Evolutionary conservation across 2,888 invertebrate genomes (phyloP).

Genomic region (Mycalesis mineus): DNA sequence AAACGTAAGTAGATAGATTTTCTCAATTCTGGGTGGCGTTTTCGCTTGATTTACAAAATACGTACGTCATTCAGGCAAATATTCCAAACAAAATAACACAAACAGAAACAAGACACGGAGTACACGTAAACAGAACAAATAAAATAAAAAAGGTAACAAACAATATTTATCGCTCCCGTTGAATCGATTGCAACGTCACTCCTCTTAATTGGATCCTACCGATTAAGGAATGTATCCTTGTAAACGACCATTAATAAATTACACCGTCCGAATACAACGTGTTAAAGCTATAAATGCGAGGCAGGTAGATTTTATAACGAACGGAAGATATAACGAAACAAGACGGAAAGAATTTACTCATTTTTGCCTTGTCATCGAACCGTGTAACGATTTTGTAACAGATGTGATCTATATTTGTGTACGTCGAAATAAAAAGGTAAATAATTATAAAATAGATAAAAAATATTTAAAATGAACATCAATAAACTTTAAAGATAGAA

Average conservation of each 20-base stretch:
- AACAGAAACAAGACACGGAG: constrained; percentile 14
- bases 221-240: constrained; percentile 29
- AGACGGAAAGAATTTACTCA: neutral
- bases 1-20: too few species aligned
- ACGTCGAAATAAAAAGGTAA: too few species aligned
- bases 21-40: too few species aligned
- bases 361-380: constrained; percentile 1
- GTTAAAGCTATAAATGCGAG: neutral
- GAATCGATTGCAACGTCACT: constrained; percentile 44
- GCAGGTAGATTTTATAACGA: constrained; percentile 1
- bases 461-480: too few species aligned
- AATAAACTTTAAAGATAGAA: too few species aligned
- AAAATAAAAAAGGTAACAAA: constrained; percentile 16
- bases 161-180: constrained; percentile 10
- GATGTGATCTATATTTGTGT: neutral
- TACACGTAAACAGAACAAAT: constrained; percentile 30
- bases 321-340: neutral
- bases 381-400: neutral
- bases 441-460: too few species aligned
- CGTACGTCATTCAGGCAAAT: neutral
- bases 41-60: neutral
- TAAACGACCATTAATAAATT: constrained; percentile 18
- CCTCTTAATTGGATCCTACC: constrained; percentile 40
- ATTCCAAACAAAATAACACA: neutral
- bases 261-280: constrained; percentile 5